Evolutionary conservation across 2,888 invertebrate genomes (phyloP).

Genomic region (Crepidodera aurea): DNA sequence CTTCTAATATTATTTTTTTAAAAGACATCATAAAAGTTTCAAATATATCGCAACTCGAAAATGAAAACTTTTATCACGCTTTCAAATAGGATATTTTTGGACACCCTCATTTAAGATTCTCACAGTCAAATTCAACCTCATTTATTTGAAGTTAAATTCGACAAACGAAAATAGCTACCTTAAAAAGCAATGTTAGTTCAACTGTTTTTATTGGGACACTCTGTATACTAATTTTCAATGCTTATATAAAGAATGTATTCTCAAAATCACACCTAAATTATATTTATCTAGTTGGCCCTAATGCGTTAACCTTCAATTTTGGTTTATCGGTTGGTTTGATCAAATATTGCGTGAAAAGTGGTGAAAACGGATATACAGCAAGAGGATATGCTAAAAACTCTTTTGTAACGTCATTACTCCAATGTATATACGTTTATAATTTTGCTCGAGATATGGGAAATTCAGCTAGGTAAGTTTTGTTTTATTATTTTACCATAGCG

Average conservation of each 20-base stretch:
- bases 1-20: too few relatives aligned
- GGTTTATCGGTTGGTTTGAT: conserved; percentile 25
- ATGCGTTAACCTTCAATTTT: conserved; percentile 20
- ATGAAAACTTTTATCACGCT: too few relatives aligned
- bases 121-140: too few relatives aligned
- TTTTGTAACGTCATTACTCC: conserved; percentile 38
- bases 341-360: conserved; percentile 39
- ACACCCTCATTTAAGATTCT: too few relatives aligned
- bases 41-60: too few relatives aligned
- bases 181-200: too few relatives aligned
- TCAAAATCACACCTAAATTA: background rate
- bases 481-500: background rate
- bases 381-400: conserved; percentile 43
- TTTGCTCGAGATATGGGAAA: conserved; percentile 24
- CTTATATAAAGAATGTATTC: background rate
- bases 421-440: conserved; percentile 14
- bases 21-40: too few relatives aligned
- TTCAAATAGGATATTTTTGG: too few relatives aligned
- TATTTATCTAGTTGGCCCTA: background rate
- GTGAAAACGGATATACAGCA: conserved; percentile 44
- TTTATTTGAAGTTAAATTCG: too few relatives aligned
- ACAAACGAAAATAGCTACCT: too few relatives aligned
- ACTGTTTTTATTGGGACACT: too few relatives aligned
- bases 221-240: too few relatives aligned
- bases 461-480: conserved; percentile 24